Evolutionary conservation across 2,113 vertebrate genomes (phyloP).

Genomic region (Crocuta crocuta): DNA sequence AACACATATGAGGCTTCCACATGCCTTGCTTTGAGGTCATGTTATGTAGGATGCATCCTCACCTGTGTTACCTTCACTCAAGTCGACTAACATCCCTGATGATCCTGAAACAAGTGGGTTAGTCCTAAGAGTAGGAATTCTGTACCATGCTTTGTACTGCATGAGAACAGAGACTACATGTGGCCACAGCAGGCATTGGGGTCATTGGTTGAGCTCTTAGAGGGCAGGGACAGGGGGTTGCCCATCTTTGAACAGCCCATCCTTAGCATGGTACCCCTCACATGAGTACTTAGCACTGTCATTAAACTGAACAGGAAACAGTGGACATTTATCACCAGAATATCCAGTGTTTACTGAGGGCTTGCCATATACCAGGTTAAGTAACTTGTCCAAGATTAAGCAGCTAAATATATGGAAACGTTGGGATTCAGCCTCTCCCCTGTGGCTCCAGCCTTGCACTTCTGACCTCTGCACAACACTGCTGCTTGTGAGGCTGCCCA

Average conservation of each 20-base stretch:
- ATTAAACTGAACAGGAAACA: not conserved
- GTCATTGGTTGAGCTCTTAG: no score
- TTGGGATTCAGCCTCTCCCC: not conserved
- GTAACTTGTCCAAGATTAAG: not conserved
- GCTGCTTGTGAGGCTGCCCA: not conserved
- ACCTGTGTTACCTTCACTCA: not conserved
- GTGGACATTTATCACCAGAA: not conserved
- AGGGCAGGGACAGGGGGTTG: not conserved
- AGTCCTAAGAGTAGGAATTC: not conserved
- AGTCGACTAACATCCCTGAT: not conserved
- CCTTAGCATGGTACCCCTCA: not conserved
- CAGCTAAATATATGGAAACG: not conserved
- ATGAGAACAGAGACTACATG: not conserved
- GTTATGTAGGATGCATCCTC: not conserved
- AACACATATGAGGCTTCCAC: not conserved
- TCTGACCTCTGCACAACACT: not conserved
- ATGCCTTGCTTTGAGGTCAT: not conserved
- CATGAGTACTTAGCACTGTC: not conserved
- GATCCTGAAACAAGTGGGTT: not conserved
- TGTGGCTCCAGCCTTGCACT: not conserved
- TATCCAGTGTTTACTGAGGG: not conserved
- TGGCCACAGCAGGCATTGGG: not conserved
- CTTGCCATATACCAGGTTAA: not conserved
- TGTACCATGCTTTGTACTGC: not conserved
- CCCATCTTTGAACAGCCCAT: not conserved